Evolutionary conservation across 2,113 vertebrate genomes (phyloP).

Genomic region (Heteronetta atricapilla): DNA sequence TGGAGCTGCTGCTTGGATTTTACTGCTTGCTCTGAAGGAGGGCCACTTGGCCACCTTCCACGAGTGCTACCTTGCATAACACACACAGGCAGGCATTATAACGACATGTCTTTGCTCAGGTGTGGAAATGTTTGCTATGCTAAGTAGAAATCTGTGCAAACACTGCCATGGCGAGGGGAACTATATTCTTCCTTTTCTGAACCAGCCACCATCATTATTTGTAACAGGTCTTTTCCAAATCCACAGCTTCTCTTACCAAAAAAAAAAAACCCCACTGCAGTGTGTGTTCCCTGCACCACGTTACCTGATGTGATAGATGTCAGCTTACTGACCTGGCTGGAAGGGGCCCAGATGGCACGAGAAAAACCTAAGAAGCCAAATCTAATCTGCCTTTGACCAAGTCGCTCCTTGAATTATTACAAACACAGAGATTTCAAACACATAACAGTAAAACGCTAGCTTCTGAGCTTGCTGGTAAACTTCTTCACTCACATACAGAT

Average conservation of each 20-base stretch:
- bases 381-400: neutral
- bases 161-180: neutral
- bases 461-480: conserved; percentile 63
- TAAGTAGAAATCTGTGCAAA: conserved; percentile 18
- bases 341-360: neutral
- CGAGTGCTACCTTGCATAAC: neutral
- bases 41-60: neutral
- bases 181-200: neutral
- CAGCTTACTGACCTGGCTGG: neutral
- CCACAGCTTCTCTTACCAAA: conserved; percentile 21
- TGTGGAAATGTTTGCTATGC: neutral
- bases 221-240: conserved; percentile 37
- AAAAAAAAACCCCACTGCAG: neutral
- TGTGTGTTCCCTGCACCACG: neutral
- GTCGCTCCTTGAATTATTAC: conserved; percentile 5
- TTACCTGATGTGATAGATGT: neutral
- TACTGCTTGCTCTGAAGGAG: neutral
- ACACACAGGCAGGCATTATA: neutral
- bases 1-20: neutral
- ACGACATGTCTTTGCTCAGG: neutral
- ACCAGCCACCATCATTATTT: neutral
- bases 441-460: neutral
- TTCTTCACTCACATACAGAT: conserved; percentile 20
- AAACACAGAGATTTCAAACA: conserved; percentile 29
- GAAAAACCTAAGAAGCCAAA: conserved; percentile 10